Conservation (phyloP, 2,797 vertebrate genomes). For the Todus mexicanus region DNA sequence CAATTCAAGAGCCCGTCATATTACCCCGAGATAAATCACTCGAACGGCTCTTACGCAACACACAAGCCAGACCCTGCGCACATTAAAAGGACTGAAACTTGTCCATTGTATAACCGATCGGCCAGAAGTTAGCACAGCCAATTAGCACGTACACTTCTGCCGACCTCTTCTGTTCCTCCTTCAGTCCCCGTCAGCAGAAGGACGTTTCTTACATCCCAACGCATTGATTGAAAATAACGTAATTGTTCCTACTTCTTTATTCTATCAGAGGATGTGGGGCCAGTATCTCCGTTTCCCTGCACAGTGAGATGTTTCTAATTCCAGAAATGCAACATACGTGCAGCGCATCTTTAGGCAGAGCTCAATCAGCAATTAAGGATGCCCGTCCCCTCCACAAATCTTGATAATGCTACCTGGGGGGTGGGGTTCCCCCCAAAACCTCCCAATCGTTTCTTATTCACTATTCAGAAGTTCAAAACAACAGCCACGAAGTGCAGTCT, state of each 20-base stretch:
- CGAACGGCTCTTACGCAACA: background rate
- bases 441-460: background rate
- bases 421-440: fast-evolving
- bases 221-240: background rate
- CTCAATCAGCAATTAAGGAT: background rate
- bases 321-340: background rate
- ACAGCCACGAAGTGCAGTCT: background rate
- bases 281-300: background rate
- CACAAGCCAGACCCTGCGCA: background rate
- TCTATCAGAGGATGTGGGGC: background rate
- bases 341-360: background rate
- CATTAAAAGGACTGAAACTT: background rate
- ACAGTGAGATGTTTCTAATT: background rate
- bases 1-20: slow-evolving; percentile 1
- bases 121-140: background rate
- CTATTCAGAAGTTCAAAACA: background rate
- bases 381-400: too few relatives aligned
- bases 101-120: background rate
- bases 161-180: background rate
- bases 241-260: background rate
- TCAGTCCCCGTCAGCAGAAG: background rate
- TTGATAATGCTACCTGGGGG: background rate
- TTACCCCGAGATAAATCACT: background rate
- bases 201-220: background rate
- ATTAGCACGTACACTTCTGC: background rate